Evolutionary conservation across 2,888 invertebrate species (phyloP).

Genomic region (Caenorhabditis wallacei): DNA sequence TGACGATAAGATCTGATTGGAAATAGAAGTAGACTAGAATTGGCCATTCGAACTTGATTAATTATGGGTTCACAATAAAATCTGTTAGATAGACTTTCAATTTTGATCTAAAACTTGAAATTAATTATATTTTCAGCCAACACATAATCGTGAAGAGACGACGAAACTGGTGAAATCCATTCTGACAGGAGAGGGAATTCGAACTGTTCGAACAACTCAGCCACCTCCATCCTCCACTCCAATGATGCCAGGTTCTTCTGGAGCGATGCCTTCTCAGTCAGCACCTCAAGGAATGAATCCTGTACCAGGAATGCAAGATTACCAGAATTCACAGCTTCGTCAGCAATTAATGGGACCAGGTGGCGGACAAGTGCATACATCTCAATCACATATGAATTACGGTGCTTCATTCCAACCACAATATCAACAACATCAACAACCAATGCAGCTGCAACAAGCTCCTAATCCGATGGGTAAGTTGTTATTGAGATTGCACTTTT

Average conservation of each 20-base stretch:
- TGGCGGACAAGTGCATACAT: constrained; percentile 15
- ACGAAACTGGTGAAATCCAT: constrained; percentile 71
- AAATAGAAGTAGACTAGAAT: constrained; percentile 9
- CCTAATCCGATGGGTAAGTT: constrained; percentile 47
- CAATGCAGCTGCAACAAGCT: constrained; percentile 25
- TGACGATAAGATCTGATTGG: constrained; percentile 69
- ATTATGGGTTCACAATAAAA: too few species aligned
- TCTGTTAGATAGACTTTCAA: too few species aligned
- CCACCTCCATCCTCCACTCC: constrained; percentile 33
- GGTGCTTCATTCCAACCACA: constrained; percentile 22
- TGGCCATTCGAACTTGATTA: constrained; percentile 18
- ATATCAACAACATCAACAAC: constrained; percentile 32
- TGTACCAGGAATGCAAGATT: constrained; percentile 22
- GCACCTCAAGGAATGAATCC: constrained; percentile 1
- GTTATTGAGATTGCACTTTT: background rate
- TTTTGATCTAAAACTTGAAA: too few species aligned
- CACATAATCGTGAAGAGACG: constrained; percentile 71
- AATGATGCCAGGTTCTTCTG: constrained; percentile 7
- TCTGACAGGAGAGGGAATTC: constrained; percentile 71
- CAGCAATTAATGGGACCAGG: constrained; percentile 37
- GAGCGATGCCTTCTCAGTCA: background rate
- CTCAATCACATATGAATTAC: constrained; percentile 23
- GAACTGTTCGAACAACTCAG: constrained; percentile 21
- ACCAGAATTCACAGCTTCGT: constrained; percentile 43
- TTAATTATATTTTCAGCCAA: constrained; percentile 71